Percentiles rank a stretch among this genome's conserved stretches.
Conservation (phyloP, 2,797 vertebrate genomes). For the Iguana delicatissima region DNA sequence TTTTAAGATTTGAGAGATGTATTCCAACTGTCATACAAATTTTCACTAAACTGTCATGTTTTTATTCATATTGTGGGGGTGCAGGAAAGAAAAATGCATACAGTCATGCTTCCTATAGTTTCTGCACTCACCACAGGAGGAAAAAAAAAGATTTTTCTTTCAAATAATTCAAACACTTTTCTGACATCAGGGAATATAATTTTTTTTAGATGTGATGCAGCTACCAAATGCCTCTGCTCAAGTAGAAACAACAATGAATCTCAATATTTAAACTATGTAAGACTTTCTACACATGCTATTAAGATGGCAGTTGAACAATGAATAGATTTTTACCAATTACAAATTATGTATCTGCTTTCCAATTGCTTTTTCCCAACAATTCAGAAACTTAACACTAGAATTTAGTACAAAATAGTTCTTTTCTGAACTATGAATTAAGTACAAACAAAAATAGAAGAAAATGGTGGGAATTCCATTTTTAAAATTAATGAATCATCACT, state of each 20-base stretch:
- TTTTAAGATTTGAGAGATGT: not conserved
- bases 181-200: not conserved
- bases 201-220: conserved; percentile 29
- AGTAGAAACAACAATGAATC: conserved; percentile 51
- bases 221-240: conserved; percentile 48
- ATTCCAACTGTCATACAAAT: no score
- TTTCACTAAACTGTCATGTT: not conserved
- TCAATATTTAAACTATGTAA: conserved; percentile 48
- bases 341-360: no score
- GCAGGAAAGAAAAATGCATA: not conserved
- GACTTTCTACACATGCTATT: not conserved
- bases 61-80: not conserved
- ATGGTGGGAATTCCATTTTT: no score
- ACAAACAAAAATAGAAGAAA: no score
- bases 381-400: no score
- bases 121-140: not conserved
- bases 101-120: not conserved
- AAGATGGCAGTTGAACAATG: not conserved
- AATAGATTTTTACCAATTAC: not conserved
- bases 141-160: not conserved
- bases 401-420: no score
- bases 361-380: no score
- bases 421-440: no score
- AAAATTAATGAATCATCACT: no score
- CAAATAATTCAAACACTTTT: not conserved